Base-by-base conservation (phyloP, 2,113 vertebrate species). In the Falcunculus frontatus region DNA sequence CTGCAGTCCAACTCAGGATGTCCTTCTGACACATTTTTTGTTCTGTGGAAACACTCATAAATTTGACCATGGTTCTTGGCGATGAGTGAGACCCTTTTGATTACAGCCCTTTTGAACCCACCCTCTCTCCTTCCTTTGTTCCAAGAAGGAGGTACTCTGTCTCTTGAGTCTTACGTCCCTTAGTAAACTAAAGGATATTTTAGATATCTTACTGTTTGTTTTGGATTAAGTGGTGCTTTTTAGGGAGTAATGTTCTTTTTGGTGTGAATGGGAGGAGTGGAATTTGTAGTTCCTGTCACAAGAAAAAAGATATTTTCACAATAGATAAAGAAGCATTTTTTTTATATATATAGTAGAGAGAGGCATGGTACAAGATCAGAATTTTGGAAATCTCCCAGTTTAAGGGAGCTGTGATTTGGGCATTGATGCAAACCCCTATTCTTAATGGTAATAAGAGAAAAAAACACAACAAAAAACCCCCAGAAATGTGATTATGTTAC, bases 121-220 rank as follows among this genome's bases (percentile, higher is more conserved):
- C 35, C 26, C 22, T 50, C 44, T 56, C 32, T 62, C 41, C 46
- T 59, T 83, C 16, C 30, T 84, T 84, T 81, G 32, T 92, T 83
- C 30, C 57, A 78, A 41, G 67, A 62, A 89, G 39, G 76, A 88
- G 88, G 41, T 78, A 30, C 16, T 78, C 21, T 69, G 35, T 74
- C 49, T 89, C 64, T 1, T 42, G 2, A 82, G 9, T 70, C 69
- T 82, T 78, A 64, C 21, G 55, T 62, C 65, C 64, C 39, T 72
- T 62, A 76, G 57, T 84, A 89, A 90, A 72, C 56, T 9, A 89
- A 93, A 46, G n/a, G 86, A 81, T 90, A 91, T 92, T 92, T 93
- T 95, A 91, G 83, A 89, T 93, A 84, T 77, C 79, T 88, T 83
- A 25, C 63, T 96, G 68, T 93, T 96, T 93, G 83, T 86, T 97